Evolutionary conservation across 1,140 invertebrate genomes (phyloP), one percentile per base, ranked within the genome.

Genomic region (Sarcophaga peregrina): DNA sequence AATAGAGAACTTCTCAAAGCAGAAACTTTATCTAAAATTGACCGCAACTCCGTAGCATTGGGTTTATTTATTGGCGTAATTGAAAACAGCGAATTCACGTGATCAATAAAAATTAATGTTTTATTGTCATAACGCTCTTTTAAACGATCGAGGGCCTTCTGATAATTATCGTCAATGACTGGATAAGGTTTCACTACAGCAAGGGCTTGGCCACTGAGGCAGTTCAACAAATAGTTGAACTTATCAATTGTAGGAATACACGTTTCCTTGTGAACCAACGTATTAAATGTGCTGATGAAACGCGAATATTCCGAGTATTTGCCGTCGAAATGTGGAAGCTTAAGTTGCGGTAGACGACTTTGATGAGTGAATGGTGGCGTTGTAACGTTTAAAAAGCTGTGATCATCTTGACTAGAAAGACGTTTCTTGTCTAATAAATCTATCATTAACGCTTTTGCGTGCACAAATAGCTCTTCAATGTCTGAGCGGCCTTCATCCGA

Each of bases 71-170:
- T 45, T 76, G 25, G 25, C 47, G n/a, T 25, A 25, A 76, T 10
- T 46, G 7, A 15, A 74, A 54, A 78, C 15, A 37, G 25, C 17
- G 15, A 50, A 50, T 13, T 17, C 13, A 80, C 54, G 10, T 80
- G 8, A n/a, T 82, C 83, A 25, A 82, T 20, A 46, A 84, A 84
- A 5, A 84, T 84, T 13, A 84, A 45, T 15, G 48, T 54, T 11
- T 80, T 76, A 54, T 84, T 84, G 68, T 84, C 73, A 82, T 78
- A 84, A 15, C 80, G 37, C 11, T 82, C 74, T 25, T 76, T 82
- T 46, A 82, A 68, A 58, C 47, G 80, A 13, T 54, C 17, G 25
- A 83, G 50, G 8, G 83, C 83, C 48, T 83, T 83, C 3, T 17
- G 52, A 68, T 83, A 83, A 78, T 83, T 83, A 58, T 83, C 17